Evolutionary conservation across 2,888 invertebrate species (phyloP), one percentile per base, ranked within the genome.

Genomic region (Catotricha subobsoleta): DNA sequence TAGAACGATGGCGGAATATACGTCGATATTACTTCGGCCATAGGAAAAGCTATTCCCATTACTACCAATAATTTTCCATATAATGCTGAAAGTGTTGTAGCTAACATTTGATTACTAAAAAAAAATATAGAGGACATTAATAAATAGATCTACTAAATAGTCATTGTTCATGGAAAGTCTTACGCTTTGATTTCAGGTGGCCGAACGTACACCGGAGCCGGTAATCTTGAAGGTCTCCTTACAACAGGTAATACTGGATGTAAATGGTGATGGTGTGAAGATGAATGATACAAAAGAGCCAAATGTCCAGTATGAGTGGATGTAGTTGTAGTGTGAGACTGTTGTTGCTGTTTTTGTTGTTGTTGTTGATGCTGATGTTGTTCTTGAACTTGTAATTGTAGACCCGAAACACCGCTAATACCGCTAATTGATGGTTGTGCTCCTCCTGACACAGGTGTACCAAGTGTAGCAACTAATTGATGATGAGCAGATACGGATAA

Each of bases 1-100:
- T 90, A 91, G 64, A 87, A 90, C 23, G 87, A 86, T 48, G 87
- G 84, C 54, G 91, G 90, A 58, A 91, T 87, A 65, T 87, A 86
- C 18, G 87, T 84, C 34, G 90, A 90, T 58, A 91, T 90, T 51
- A 91, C 88, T 70, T 92, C 91, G 46, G 92, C 87, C 79, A 94
- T 81, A 40, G 92, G 92, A 64, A 94, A 88, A 13, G 91, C 88
- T 48, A 88, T 79, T 46, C 92, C 92, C 82, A 91, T 86, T 36
- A 92, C 90, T 31, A 92, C 88, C 51, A 94, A 65, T 40, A 92
- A 70, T 64, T 92, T 90, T 36, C 90, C 91, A 60, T 94, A 94
- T 21, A 94, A 71, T 1, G 91, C 91, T 47, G 92, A 92, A 48
- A 92, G 69, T 15, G 88, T 83, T 27, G 86, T 82, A 44, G 87